Conservation (phyloP, 2,113 vertebrate species). For the Periophthalmodon schlosseri region DNA sequence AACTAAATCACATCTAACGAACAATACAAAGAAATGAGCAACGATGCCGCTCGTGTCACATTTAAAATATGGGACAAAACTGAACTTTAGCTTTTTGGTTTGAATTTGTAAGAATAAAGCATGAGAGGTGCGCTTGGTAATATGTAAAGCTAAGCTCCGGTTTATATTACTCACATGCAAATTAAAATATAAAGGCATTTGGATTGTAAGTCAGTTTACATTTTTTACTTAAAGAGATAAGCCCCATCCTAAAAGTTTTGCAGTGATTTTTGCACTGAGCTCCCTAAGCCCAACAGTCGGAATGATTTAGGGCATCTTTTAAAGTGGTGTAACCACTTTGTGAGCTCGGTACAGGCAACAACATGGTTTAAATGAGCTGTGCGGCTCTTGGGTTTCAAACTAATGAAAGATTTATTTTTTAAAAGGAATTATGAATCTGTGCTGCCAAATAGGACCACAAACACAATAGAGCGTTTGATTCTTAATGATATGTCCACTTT, state of each 20-base stretch:
- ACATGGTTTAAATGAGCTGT: slow-evolving; percentile 25
- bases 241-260: slow-evolving; percentile 24
- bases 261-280: slow-evolving; percentile 18
- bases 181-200: slow-evolving; percentile 4
- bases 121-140: background rate
- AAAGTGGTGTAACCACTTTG: slow-evolving; percentile 4
- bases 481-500: background rate
- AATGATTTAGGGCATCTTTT: slow-evolving; percentile 53
- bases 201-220: slow-evolving; percentile 4
- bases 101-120: too few relatives aligned
- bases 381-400: slow-evolving; percentile 25
- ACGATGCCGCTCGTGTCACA: background rate
- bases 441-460: background rate
- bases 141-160: background rate
- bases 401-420: slow-evolving; percentile 50
- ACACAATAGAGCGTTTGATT: background rate
- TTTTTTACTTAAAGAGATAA: slow-evolving; percentile 5
- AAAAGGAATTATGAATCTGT: slow-evolving; percentile 24
- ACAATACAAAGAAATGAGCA: background rate
- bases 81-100: background rate
- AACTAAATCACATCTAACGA: background rate
- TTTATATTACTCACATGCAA: background rate
- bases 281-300: slow-evolving; percentile 24
- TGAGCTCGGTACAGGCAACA: slow-evolving; percentile 18
- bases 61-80: background rate